Conservation (phyloP, 2,113 vertebrate genomes). For the Bos indicus region DNA sequence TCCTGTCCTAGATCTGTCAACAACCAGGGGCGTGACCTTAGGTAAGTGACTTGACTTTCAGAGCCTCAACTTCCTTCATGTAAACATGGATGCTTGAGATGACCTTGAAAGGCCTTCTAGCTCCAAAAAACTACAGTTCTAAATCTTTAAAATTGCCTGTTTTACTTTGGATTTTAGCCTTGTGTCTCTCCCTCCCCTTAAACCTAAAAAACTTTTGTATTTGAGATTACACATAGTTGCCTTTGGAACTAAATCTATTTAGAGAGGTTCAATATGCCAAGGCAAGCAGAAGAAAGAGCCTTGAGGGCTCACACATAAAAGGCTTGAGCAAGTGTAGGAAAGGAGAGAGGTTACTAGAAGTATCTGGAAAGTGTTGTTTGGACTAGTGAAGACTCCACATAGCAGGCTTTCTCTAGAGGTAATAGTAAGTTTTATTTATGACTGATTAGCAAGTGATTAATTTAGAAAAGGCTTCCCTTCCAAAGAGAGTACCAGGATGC, state of each 20-base stretch:
- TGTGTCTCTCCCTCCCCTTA: background rate
- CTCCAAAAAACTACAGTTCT: background rate
- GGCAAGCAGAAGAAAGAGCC: background rate
- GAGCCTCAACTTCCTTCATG: background rate
- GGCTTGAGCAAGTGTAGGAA: background rate
- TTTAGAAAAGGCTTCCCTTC: conserved; percentile 33
- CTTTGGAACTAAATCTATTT: background rate
- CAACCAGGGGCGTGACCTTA: background rate
- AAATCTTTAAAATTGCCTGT: background rate
- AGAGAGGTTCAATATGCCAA: background rate
- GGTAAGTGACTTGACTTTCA: background rate
- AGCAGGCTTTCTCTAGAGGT: background rate
- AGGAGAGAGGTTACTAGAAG: background rate
- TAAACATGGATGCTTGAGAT: background rate
- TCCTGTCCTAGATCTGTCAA: background rate
- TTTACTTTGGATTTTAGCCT: background rate
- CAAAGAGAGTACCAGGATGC: background rate
- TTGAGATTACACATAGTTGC: background rate
- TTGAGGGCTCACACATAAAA: background rate
- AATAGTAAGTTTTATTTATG: conserved; percentile 43
- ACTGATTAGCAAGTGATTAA: conserved; percentile 54
- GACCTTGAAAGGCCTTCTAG: background rate
- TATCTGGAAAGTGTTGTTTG: background rate
- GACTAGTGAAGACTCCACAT: background rate
- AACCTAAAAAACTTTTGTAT: background rate